Evolutionary conservation across 2,888 invertebrate species (phyloP), one percentile per base, ranked within the genome.

Genomic region (Netelia melanura): DNA sequence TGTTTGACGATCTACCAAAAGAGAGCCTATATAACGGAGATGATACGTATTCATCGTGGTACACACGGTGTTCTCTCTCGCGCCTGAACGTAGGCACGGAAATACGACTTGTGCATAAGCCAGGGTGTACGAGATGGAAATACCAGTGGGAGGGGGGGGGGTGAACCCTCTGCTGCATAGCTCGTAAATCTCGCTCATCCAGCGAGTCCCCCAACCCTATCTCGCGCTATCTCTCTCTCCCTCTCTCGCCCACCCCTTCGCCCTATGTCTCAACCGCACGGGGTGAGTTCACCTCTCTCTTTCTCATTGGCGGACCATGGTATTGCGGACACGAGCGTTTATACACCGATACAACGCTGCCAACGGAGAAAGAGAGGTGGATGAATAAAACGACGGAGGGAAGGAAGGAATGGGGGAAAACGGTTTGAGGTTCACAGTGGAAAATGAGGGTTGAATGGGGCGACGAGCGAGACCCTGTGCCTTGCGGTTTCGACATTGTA

Each of bases 131-230:
- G 44, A 61, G 61, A 21, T 25, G 38, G 71, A 17, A 17, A 17
- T 17, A 17, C 0, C 17, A 17, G 17, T 17, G 17, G 17, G 17
- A 0, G 17, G 17, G 17, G 17, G 17, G 17, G 17, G 17, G 17
- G 17, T 17, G 58, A 65, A 72, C 74, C 62, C 58, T 68, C 70
- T 78, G 79, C 61, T 80, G 80, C 77, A 90, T 90, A 90, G 90
- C 91, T 91, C 91, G 90, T 91, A 91, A 91, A 91, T 91, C 90
- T 91, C 89, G 76, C 74, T 86, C 86, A 82, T 84, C 87, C 86
- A 77, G 83, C 86, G 43, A 81, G 11, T 6, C 8, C 17, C 14
- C 56, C 72, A 62, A 30, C 67, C 23, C 21, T 30, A 21, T 62
- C 76, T 17, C 48, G 10, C 48, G 10, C 48, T 48, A 10, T 48